Evolutionary conservation across 2,888 invertebrate species (phyloP).

Genomic region (Drosophila pseudotalamancana): DNA sequence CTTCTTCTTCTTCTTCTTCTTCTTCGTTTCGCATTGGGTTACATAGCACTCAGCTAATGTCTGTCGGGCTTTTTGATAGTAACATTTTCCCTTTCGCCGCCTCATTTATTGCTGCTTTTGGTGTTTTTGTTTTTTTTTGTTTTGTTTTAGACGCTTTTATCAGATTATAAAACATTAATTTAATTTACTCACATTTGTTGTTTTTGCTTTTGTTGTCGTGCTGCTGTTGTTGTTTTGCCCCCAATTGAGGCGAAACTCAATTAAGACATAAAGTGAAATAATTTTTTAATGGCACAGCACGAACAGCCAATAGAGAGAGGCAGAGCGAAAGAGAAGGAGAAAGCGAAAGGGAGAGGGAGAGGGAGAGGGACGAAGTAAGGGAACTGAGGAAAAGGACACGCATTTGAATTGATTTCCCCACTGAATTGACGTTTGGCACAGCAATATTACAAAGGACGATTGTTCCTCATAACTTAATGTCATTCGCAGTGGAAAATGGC

Average conservation of each 20-base stretch:
- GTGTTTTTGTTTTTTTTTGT: slow-evolving; percentile 22
- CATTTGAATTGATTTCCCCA: slow-evolving; percentile 73
- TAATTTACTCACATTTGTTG: slow-evolving; percentile 57
- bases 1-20: background rate
- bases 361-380: background rate
- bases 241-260: slow-evolving; percentile 71
- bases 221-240: slow-evolving; percentile 19
- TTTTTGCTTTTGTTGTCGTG: slow-evolving; percentile 14
- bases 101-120: slow-evolving; percentile 12
- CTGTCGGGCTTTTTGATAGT: slow-evolving; percentile 1
- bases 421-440: slow-evolving; percentile 45
- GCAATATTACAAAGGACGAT: background rate
- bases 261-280: slow-evolving; percentile 76
- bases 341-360: background rate
- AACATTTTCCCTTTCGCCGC: no score
- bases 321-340: background rate
- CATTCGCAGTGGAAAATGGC: slow-evolving; percentile 49
- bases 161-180: slow-evolving; percentile 75
- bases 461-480: slow-evolving; percentile 57
- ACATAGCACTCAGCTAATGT: slow-evolving; percentile 28
- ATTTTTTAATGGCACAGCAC: slow-evolving; percentile 67
- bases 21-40: slow-evolving; percentile 5
- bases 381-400: slow-evolving; percentile 17
- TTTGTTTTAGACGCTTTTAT: slow-evolving; percentile 61
- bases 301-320: background rate